phyloP scores from a whole-genome alignment of 2,113 vertebrate genomes.

The Colaptes auratus region DNA sequence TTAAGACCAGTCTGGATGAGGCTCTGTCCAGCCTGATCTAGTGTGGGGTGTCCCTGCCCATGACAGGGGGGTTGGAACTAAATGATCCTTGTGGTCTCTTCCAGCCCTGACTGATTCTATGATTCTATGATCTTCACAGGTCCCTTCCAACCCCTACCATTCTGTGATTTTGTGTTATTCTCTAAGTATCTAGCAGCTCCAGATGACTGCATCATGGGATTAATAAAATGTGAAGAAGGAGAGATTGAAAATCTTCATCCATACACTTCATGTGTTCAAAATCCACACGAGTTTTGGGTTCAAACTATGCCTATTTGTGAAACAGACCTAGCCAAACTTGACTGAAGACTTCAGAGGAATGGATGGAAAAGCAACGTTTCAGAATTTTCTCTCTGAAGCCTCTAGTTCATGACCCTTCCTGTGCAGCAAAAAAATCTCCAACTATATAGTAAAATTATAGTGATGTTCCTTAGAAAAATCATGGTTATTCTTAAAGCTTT shows the following conservation, averaged over 20 bases:
- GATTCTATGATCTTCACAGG: too few relatives aligned
- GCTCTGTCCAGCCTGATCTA: too few relatives aligned
- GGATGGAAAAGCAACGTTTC: neutral
- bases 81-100: too few relatives aligned
- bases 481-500: neutral
- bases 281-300: neutral
- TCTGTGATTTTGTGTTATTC: too few relatives aligned
- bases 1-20: too few relatives aligned
- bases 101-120: too few relatives aligned
- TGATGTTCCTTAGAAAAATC: neutral
- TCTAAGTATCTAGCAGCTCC: neutral
- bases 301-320: neutral
- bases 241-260: neutral
- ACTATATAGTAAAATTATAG: neutral
- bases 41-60: too few relatives aligned
- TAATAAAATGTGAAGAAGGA: neutral
- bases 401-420: neutral
- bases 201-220: neutral
- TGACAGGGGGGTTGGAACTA: too few relatives aligned
- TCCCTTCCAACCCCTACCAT: too few relatives aligned
- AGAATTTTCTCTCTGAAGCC: neutral
- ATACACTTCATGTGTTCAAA: neutral
- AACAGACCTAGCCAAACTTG: neutral
- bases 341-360: neutral
- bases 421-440: neutral